These are phyloP conservation scores for Cercopithecus diana DNA, from an alignment of 2,797 vertebrate genomes.

Conservation along the genomic window DNA sequence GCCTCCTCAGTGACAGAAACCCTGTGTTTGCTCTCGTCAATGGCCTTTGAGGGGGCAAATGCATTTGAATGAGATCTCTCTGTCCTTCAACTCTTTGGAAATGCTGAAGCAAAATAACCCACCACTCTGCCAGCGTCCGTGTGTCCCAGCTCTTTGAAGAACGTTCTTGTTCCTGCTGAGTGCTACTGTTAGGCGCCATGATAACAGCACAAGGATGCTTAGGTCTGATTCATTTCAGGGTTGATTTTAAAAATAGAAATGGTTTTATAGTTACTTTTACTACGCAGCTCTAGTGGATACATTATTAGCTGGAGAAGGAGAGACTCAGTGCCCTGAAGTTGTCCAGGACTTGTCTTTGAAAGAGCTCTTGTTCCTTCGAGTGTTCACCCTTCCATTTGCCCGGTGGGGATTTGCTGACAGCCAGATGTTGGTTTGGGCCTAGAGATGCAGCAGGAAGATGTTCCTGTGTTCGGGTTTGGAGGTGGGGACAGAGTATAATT, in stretches of 20 bases:
- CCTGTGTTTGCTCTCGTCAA: conserved; percentile 28
- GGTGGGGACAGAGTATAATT: not conserved
- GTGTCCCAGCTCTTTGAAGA: not conserved
- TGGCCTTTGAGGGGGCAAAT: conserved; percentile 36
- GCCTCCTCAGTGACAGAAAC: not conserved
- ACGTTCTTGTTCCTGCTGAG: not conserved
- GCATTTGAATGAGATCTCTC: conserved; percentile 23
- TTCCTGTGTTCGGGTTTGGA: not conserved
- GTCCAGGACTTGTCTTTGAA: not conserved
- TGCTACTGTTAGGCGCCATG: not conserved
- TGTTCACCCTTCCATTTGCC: not conserved
- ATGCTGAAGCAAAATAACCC: not conserved
- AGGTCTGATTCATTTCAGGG: conserved; percentile 10
- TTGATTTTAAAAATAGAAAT: conserved; percentile 59
- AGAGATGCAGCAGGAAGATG: not conserved
- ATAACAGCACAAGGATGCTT: conserved; percentile 19
- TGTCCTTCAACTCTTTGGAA: conserved; percentile 24
- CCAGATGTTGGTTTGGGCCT: not conserved
- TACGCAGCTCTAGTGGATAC: not conserved
- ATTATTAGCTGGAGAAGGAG: conserved; percentile 12
- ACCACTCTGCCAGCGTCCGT: not conserved
- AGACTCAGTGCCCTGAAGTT: not conserved
- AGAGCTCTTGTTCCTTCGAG: not conserved
- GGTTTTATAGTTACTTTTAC: conserved; percentile 1
- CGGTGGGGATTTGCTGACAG: not conserved